phyloP scores from a whole-genome alignment of 2,797 vertebrate species.

The Valencia hispanica region DNA sequence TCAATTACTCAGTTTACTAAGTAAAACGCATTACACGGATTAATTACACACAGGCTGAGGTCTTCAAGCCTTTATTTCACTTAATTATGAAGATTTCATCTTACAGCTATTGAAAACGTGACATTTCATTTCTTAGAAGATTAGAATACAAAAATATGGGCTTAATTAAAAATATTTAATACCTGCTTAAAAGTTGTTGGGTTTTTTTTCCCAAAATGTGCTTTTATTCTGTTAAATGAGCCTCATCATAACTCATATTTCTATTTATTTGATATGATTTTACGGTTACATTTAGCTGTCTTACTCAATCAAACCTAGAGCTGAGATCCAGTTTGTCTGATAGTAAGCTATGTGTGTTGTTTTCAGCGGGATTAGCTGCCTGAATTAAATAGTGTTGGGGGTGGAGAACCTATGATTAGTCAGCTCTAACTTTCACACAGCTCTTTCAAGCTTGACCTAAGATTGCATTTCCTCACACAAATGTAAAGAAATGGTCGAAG shows the following conservation, averaged over 20 bases:
- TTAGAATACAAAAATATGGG: not conserved
- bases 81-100: not conserved
- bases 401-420: not conserved
- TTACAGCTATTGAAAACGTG: not conserved
- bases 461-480: not conserved
- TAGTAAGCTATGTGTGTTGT: not conserved
- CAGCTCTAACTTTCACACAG: no score
- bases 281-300: no score
- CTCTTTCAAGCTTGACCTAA: not conserved
- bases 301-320: no score
- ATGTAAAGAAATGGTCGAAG: not conserved
- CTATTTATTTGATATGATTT: no score
- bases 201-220: no score
- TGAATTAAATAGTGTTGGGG: not conserved
- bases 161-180: not conserved
- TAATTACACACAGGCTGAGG: not conserved
- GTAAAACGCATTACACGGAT: not conserved
- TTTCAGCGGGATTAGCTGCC: not conserved
- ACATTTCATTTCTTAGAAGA: not conserved
- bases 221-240: no score
- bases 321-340: not conserved
- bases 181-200: not conserved
- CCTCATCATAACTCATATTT: no score
- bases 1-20: not conserved
- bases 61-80: not conserved